Evolutionary conservation across 2,797 vertebrate genomes (phyloP).

Genomic region (Chaenodraco wilsoni): DNA sequence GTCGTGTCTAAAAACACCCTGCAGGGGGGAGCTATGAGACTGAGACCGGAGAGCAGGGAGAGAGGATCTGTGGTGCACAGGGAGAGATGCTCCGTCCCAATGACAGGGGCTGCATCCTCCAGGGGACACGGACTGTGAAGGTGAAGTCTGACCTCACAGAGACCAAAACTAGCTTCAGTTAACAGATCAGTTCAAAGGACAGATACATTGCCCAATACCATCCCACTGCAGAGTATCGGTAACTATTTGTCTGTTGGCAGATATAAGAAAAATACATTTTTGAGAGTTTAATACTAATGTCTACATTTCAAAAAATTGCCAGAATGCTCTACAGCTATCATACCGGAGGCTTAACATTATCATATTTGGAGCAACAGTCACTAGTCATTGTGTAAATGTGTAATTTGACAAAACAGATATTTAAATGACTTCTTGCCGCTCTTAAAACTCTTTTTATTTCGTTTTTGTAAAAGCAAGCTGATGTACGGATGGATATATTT

Average conservation of each 20-base stretch:
- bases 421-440: too few species aligned
- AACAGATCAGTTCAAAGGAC: not conserved
- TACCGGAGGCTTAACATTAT: too few species aligned
- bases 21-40: conserved; percentile 55
- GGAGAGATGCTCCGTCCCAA: conserved; percentile 10
- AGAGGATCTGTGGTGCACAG: conserved; percentile 2
- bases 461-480: too few species aligned
- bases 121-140: not conserved
- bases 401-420: too few species aligned
- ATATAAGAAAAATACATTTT: too few species aligned
- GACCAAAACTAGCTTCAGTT: not conserved
- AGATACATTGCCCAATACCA: not conserved
- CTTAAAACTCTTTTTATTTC: too few species aligned
- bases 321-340: too few species aligned
- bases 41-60: not conserved
- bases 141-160: not conserved
- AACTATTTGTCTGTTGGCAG: not conserved
- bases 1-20: conserved; percentile 4
- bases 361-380: too few species aligned
- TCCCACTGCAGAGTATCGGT: not conserved
- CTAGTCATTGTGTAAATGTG: too few species aligned
- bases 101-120: conserved; percentile 19
- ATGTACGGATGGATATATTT: too few species aligned
- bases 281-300: not conserved
- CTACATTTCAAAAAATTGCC: not conserved